Evolutionary conservation across 2,113 vertebrate genomes (phyloP).

Genomic region (Muntiacus reevesi): DNA sequence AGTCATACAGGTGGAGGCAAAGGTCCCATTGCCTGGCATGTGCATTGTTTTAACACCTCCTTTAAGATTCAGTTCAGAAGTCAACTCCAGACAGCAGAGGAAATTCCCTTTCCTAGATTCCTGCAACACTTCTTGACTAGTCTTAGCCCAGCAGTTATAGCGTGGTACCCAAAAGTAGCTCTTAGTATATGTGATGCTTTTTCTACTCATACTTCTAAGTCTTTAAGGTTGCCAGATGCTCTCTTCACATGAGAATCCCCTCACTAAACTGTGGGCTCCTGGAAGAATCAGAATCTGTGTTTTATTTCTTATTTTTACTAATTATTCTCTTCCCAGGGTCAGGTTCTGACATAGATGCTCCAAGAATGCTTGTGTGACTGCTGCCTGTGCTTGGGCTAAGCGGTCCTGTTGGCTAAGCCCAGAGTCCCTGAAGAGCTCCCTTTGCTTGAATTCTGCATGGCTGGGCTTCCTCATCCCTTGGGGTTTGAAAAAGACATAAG

Average conservation of each 20-base stretch:
- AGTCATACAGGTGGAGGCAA: rapidly evolving
- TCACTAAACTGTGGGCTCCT: background rate
- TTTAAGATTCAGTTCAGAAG: background rate
- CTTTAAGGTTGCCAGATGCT: rapidly evolving
- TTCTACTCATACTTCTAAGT: background rate
- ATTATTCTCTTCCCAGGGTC: background rate
- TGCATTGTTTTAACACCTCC: background rate
- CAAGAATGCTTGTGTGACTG: background rate
- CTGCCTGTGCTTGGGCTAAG: rapidly evolving
- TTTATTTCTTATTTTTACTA: background rate
- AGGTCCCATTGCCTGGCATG: background rate
- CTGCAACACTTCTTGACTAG: rapidly evolving
- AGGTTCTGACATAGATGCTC: too few relatives aligned
- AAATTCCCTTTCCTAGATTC: background rate
- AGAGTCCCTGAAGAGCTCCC: background rate
- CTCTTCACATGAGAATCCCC: rapidly evolving
- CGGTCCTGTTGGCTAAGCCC: too few relatives aligned
- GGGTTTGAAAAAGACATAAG: background rate
- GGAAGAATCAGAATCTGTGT: background rate
- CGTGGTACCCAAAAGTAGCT: rapidly evolving
- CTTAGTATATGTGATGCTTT: rapidly evolving
- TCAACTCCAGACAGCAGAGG: background rate
- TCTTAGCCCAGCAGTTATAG: background rate
- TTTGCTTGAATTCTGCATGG: background rate
- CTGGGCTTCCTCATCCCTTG: background rate